Base-by-base conservation (phyloP, 2,888 invertebrate genomes). In the Petrolisthes manimaculis region DNA sequence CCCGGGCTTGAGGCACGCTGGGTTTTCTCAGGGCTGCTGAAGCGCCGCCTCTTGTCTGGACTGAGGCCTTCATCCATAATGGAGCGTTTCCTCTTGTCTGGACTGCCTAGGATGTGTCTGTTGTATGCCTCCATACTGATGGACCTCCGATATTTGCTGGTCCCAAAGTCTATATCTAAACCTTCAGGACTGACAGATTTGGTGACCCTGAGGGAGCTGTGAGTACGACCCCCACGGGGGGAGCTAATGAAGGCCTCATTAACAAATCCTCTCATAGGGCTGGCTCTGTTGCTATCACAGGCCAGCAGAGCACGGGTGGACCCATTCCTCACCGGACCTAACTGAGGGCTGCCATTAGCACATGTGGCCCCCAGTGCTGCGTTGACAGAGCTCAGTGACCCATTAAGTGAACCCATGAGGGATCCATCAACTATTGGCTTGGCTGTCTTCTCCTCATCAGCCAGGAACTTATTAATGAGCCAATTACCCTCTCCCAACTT, bases 41-140 rank as follows among this genome's bases (percentile, higher is more conserved):
- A 90, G n/a, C 90, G 84, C 53, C 90, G 84, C 67, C 89, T 83
- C 54, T 90, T 90, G 77, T 90, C 90, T n/a, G 83, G 85, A 61
- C 84, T 80, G 82, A 89, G 78, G 37, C 90, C 90, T 80, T 90
- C 90, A 69, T 90, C 90, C 75, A 89, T 37, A 54, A 83, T 79
- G 18, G 89, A 83, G 24, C 90, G 89, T 55, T 90, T 90, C 54
- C 90, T 88, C 82, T 90, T 90, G 82, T 90, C 90, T 61, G 89
- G 90, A 82, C 90, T 89, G 55, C 82, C 79, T 61, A 85, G 82
- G 18, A 61, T 78, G 1, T 78, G 83, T 18, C 71, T 74, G 69
- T 86, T 90, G 86, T 91, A 91, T 12, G 91, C 91, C 55, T 88
- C 91, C 91, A 91, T 91, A 83, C 91, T 91, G 18, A 91, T 90